Evolutionary conservation across 2,113 vertebrate species (phyloP), one percentile per base, ranked within the genome.

Genomic region (Callochromis pleurospilus): DNA sequence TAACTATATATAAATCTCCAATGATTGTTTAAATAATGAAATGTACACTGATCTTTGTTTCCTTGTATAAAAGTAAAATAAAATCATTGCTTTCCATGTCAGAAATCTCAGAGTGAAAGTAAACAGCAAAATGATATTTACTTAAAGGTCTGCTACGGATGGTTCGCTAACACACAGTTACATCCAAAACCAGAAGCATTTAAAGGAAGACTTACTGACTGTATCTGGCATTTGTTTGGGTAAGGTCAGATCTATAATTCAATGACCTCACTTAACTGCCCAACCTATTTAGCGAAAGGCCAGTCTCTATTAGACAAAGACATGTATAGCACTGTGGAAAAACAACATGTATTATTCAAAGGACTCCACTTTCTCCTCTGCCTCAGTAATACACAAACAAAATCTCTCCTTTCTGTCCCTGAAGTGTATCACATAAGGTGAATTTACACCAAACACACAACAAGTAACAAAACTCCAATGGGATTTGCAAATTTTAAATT

Each of bases 261-360:
- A 80, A 85, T 84, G 53, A 56, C 73, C 40, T 47, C 36, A 82
- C 81, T 89, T 77, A 33, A 51, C 45, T 77, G 26, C 45, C 45
- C 45, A 84, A 82, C 45, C 65, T 92, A 90, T 92, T 90, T 84
- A 88, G 89, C 86, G 70, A 93, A 88, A 91, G 90, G 82, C 80
- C 83, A 82, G 7, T 82, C 90, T 91, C 91, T 89, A 65, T 83
- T 83, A 33, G 36, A 65, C 54, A 86, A 82, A 65, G 85, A 79
- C 65, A 53, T 88, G 82, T 75, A 70, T 84, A 56, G 53, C 65
- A 29, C 82, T 47, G 60, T 86, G 83, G 88, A 89, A 83, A 91
- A 80, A 81, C 6, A 53, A 8, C 81, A 92, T 92, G 86, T 83
- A 93, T 94, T 91, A 94, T 93, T 94, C 89, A 94, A 51, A 53